Conservation (phyloP, 2,888 invertebrate species). For the Druceiella hillmani region DNA sequence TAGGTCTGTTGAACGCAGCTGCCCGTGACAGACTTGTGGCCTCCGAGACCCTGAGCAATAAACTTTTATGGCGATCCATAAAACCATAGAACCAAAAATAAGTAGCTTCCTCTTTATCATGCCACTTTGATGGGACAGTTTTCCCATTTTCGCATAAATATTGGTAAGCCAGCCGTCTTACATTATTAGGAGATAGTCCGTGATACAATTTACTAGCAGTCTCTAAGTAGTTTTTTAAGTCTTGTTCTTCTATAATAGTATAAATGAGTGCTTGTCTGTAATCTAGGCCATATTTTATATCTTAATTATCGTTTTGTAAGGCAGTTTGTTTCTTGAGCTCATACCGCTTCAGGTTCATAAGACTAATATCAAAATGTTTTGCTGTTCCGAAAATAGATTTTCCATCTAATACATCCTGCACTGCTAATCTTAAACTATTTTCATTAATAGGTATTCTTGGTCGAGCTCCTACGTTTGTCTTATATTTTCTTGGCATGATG, state of each 20-base stretch:
- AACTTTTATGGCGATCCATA: slow-evolving; percentile 18
- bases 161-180: background rate
- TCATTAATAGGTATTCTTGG: too few relatives aligned
- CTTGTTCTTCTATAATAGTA: background rate
- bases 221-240: background rate
- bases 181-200: background rate
- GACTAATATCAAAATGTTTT: too few relatives aligned
- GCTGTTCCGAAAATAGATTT: too few relatives aligned
- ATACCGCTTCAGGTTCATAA: too few relatives aligned
- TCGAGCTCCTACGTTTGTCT: too few relatives aligned
- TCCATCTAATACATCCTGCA: too few relatives aligned
- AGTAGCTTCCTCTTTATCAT: background rate
- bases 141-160: background rate
- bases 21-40: slow-evolving; percentile 18
- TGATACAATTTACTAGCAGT: background rate
- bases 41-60: slow-evolving; percentile 20
- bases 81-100: slow-evolving; percentile 17
- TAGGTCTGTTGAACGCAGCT: slow-evolving; percentile 19
- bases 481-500: too few relatives aligned
- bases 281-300: too few relatives aligned
- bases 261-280: slow-evolving; percentile 5
- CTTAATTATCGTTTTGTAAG: too few relatives aligned
- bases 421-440: too few relatives aligned
- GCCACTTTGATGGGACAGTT: background rate
- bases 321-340: too few relatives aligned